Percentiles rank a stretch among this genome's conserved stretches.
These are phyloP conservation scores for Onychorhynchus coronatus DNA, from an alignment of 2,113 vertebrate genomes.

Conservation along the genomic window DNA sequence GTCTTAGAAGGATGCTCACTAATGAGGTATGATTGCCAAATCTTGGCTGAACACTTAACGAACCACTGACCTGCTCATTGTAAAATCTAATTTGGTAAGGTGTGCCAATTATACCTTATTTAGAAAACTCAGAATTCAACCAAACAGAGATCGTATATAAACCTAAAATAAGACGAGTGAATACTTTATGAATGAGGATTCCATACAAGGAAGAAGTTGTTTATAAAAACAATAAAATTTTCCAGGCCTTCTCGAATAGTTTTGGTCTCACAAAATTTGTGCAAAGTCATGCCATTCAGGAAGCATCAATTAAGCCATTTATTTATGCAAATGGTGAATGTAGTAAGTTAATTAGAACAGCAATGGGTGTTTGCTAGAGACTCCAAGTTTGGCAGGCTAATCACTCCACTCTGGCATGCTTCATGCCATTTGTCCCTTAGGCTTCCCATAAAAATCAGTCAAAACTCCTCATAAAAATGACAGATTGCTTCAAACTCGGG, in stretches of 20 bases:
- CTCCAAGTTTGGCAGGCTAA: slow-evolving; percentile 55
- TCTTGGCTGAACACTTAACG: neutral
- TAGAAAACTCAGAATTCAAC: neutral
- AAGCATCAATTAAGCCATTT: slow-evolving; percentile 50
- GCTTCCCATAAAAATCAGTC: slow-evolving; percentile 54
- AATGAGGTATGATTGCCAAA: slow-evolving; percentile 37
- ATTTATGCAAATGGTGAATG: slow-evolving; percentile 59
- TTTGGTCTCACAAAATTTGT: slow-evolving; percentile 15
- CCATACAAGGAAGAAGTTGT: neutral
- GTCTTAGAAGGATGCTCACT: slow-evolving; percentile 4
- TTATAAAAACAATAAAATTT: neutral
- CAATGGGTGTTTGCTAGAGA: slow-evolving; percentile 53
- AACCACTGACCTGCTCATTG: neutral
- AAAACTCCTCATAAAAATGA: slow-evolving; percentile 68
- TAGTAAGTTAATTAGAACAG: slow-evolving; percentile 61
- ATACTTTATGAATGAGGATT: neutral
- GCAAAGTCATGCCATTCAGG: slow-evolving; percentile 24
- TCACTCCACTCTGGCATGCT: slow-evolving; percentile 26
- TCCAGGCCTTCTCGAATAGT: neutral
- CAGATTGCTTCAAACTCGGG: slow-evolving; percentile 53
- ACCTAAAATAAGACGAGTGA: neutral
- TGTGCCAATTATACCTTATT: neutral
- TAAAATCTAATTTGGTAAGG: slow-evolving; percentile 6
- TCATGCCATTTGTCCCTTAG: slow-evolving; percentile 45
- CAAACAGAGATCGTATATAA: neutral